Percentiles rank a stretch among this genome's conserved stretches.
Evolutionary conservation across 2,888 invertebrate species (phyloP).

Genomic region (Taphrorychus bicolor): DNA sequence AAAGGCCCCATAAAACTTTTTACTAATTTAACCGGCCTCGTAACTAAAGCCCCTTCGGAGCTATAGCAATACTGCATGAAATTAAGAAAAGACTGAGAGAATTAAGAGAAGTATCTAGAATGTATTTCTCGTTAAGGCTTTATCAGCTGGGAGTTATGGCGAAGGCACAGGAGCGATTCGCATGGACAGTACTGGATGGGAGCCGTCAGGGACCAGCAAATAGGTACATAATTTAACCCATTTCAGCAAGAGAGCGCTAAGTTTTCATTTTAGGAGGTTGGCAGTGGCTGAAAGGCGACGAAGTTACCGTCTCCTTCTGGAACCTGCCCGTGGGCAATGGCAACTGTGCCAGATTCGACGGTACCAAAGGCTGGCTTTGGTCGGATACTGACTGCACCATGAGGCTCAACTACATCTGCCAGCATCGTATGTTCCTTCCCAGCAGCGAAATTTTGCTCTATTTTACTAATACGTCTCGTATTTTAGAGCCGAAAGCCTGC

Average conservation of each 20-base stretch:
- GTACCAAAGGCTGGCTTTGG: constrained; percentile 95
- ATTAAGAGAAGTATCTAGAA: not conserved
- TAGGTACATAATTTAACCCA: constrained; percentile 57
- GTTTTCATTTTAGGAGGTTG: constrained; percentile 67
- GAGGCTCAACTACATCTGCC: constrained; percentile 88
- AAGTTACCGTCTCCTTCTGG: constrained; percentile 92
- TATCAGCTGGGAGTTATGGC: constrained; percentile 93
- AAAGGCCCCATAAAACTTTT: too few relatives aligned
- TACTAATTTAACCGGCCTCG: too few relatives aligned
- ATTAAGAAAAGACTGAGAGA: not conserved
- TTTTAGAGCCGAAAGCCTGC: constrained; percentile 84
- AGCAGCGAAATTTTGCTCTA: not conserved
- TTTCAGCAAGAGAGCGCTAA: not conserved
- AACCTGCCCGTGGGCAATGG: constrained; percentile 84
- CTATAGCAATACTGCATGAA: too few relatives aligned
- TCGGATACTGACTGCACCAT: constrained; percentile 88
- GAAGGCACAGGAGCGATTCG: constrained; percentile 87
- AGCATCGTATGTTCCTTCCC: constrained; percentile 86
- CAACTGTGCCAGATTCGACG: constrained; percentile 89
- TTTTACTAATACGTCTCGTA: not conserved
- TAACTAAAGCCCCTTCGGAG: too few relatives aligned
- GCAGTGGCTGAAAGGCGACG: constrained; percentile 91
- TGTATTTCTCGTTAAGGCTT: constrained; percentile 61
- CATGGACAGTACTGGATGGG: constrained; percentile 97
- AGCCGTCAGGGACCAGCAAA: constrained; percentile 82